Base-by-base conservation (phyloP, 1,140 invertebrate species). In the Zeugodacus cucurbitae region DNA sequence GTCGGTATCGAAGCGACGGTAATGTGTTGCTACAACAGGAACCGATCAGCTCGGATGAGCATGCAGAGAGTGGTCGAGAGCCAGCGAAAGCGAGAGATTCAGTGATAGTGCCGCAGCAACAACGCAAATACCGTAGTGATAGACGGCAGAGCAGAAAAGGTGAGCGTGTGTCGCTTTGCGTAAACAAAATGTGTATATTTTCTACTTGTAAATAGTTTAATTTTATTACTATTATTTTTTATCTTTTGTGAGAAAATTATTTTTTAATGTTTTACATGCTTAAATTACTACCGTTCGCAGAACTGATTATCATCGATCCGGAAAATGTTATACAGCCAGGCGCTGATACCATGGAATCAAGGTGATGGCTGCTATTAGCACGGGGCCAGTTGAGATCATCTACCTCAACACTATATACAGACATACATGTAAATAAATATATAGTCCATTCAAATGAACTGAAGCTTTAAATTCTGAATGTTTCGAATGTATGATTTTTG, bases 221-320 rank as follows among this genome's bases (percentile, higher is more conserved):
- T 74, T 74, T 74, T 74, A 74, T 37, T 41, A 41, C 29, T 1
- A 6, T 74, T 54, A 4, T 74, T 74, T 34, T 74, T 74, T 74
- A 74, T 41, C 20, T 2, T 26, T 6, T 62, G 58, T 4, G 26
- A 22, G 58, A 26, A 74, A 41, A 74, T 20, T 41, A 37, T 10
- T 74, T 74, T 64, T 82, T 48, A 54, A 82, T 44, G 8, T 26
- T 82, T 41, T 82, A 20, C 41, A 86, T 32, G 37, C 34, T 87
- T 87, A 41, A 82, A 44, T 59, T 26, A 54, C 29, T 64, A 37
- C 58, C 29, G 4, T 62, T 62, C n/a, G 32, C 82, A 92, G 91
- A 90, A 34, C 88, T 92, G 41, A 91, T 92, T 87, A 89, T 88
- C n/a, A 90, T 92, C 57, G 91, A 92, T 91, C 89, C 91, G 34